Percentiles rank a stretch among this genome's conserved stretches.
Evolutionary conservation across 2,797 vertebrate genomes (phyloP).

Genomic region (Hippopotamyrus pictus): DNA sequence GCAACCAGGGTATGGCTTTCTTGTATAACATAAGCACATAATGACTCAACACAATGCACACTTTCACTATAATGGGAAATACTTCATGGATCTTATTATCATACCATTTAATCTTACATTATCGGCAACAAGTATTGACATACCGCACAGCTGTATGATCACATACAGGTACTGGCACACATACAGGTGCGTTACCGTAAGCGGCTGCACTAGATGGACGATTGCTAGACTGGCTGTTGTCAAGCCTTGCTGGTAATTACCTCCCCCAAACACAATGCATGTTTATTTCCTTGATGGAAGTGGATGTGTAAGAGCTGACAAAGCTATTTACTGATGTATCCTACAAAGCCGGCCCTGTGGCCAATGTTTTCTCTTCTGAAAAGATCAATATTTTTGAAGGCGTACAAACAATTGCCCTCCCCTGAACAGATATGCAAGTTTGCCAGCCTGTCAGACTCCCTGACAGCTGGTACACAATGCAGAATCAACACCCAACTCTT

Average conservation of each 20-base stretch:
- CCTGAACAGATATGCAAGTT: conserved; percentile 51
- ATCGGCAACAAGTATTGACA: background rate
- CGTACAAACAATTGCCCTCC: conserved; percentile 61
- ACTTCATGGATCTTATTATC: background rate
- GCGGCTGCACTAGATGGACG: conserved; percentile 31
- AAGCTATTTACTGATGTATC: conserved; percentile 60
- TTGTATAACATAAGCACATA: background rate
- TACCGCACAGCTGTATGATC: background rate
- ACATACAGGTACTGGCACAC: background rate
- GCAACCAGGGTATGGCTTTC: background rate
- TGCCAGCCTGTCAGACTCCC: conserved; percentile 48
- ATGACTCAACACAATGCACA: background rate
- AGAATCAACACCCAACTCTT: conserved; percentile 24
- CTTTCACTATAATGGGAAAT: background rate
- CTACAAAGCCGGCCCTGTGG: conserved; percentile 47
- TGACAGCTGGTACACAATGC: conserved; percentile 56
- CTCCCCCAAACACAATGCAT: conserved; percentile 63
- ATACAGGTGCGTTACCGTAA: background rate
- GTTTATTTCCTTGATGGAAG: conserved; percentile 60
- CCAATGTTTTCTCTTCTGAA: conserved; percentile 68
- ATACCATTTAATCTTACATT: background rate
- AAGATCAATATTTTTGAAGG: conserved; percentile 71
- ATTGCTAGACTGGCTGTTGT: conserved; percentile 40
- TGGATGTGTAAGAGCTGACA: conserved; percentile 59
- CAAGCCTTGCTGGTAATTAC: conserved; percentile 52